A percentile compares a stretch with the other conserved stretches of the same genome.
These are phyloP conservation scores for Blomia tropicalis DNA, from an alignment of 2,888 invertebrate genomes.

Conservation along the genomic window DNA sequence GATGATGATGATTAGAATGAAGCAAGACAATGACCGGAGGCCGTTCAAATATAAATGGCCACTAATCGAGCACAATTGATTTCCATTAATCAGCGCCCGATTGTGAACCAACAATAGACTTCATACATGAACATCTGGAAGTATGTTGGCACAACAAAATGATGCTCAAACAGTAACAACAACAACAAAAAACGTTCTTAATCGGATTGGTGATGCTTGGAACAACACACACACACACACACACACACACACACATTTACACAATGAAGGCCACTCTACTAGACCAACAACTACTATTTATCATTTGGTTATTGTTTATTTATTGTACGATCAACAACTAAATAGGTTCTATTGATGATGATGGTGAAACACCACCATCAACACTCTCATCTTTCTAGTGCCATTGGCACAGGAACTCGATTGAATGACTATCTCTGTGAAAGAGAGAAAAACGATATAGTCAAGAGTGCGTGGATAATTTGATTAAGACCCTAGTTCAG, in stretches of 20 bases:
- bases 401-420: too few relatives aligned
- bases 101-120: too few relatives aligned
- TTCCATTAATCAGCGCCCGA: background rate
- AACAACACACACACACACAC: background rate
- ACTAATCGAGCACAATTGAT: background rate
- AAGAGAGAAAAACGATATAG: background rate
- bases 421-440: too few relatives aligned
- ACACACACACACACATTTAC: background rate
- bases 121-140: background rate
- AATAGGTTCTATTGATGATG: background rate
- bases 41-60: background rate
- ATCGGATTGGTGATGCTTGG: too few relatives aligned
- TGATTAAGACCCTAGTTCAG: background rate
- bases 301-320: slow-evolving; percentile 8
- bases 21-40: too few relatives aligned
- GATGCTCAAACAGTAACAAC: background rate
- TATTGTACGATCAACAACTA: slow-evolving; percentile 4
- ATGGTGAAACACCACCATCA: background rate
- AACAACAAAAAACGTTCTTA: too few relatives aligned
- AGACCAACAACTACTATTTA: background rate
- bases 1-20: too few relatives aligned
- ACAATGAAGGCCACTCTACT: background rate
- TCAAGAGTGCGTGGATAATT: background rate
- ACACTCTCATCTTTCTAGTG: too few relatives aligned
- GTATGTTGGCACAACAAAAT: background rate